Percentiles rank a stretch among this genome's conserved stretches.
These are phyloP conservation scores for Myotis pilosus DNA, from an alignment of 2,797 vertebrate species.

Conservation along the genomic window DNA sequence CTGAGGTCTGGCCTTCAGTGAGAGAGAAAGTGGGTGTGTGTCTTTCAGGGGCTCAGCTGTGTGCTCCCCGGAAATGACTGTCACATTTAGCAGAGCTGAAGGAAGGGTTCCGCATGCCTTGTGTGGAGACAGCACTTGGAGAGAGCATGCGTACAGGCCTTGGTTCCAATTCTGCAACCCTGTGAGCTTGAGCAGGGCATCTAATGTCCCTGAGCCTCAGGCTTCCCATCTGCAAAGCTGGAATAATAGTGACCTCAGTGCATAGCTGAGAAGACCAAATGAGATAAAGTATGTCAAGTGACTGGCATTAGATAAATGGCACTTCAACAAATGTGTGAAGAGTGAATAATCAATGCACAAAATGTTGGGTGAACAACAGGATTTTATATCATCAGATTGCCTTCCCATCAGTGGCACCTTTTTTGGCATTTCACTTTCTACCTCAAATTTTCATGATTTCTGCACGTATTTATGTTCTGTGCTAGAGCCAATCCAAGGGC, in stretches of 20 bases:
- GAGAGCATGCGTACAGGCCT: rapidly evolving
- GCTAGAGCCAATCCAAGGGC: neutral
- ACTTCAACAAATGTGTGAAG: neutral
- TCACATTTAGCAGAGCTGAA: neutral
- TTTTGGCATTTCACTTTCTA: neutral
- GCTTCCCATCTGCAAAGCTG: neutral
- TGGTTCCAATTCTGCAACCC: neutral
- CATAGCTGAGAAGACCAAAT: neutral
- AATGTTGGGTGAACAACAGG: neutral
- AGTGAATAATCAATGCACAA: slow-evolving; percentile 19
- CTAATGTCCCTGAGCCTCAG: neutral
- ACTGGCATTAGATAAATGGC: neutral
- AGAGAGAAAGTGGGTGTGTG: neutral
- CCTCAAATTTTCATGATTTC: neutral
- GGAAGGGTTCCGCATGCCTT: neutral
- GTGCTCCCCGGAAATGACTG: neutral
- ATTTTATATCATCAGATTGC: neutral
- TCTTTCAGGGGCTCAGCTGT: neutral
- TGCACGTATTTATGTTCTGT: neutral
- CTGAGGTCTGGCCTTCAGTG: neutral
- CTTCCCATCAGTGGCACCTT: neutral
- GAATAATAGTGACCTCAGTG: neutral
- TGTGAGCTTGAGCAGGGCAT: neutral
- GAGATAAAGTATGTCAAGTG: neutral
- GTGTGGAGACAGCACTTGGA: neutral